Evolutionary conservation across 2,888 invertebrate species (phyloP), one percentile per base, ranked within the genome.

Genomic region (Salticus scenicus): DNA sequence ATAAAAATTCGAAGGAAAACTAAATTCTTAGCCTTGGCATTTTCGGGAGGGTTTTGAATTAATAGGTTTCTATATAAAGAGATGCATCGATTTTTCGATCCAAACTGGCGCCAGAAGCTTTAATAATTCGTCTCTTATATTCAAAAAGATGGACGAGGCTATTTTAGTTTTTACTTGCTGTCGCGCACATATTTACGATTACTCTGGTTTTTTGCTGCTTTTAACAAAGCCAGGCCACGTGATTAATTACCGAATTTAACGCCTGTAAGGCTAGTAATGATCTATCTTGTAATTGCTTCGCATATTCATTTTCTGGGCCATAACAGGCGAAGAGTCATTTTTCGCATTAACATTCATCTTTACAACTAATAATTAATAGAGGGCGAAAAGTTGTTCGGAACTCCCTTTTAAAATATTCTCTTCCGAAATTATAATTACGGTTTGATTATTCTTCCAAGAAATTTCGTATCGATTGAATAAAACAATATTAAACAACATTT

Each of bases 61-160:
- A 78, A 78, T 78, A 57, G 57, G 57, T 71, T 78, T 78, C 71
- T 71, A 71, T 71, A 63, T 41, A 71, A 78, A 64, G 78, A 71
- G 63, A 78, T 20, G 51, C 33, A 78, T 78, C 78, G 78, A 78
- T 78, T 71, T 78, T 78, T 64, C 57, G 64, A 78, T 64, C 42
- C 41, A 64, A 71, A 64, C 24, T 42, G 17, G 37, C 42, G 63
- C 71, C 78, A 78, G 71, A 63, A 64, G 71, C 71, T 47, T 69
- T 72, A 42, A 71, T 42, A 71, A 30, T 30, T 42, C 64, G 47
- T 63, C 64, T 66, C 27, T 71, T 64, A 24, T 10, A 57, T 57
- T 24, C 57, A 63, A 20, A 7, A 24, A 30, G 24, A 63, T 14
- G 17, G 42, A 14, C 17, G 24, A 57, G 24, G 24, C 10, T 57